These are phyloP conservation scores for Myotis yumanensis DNA, from an alignment of 2,113 vertebrate genomes.

Conservation along the genomic window DNA sequence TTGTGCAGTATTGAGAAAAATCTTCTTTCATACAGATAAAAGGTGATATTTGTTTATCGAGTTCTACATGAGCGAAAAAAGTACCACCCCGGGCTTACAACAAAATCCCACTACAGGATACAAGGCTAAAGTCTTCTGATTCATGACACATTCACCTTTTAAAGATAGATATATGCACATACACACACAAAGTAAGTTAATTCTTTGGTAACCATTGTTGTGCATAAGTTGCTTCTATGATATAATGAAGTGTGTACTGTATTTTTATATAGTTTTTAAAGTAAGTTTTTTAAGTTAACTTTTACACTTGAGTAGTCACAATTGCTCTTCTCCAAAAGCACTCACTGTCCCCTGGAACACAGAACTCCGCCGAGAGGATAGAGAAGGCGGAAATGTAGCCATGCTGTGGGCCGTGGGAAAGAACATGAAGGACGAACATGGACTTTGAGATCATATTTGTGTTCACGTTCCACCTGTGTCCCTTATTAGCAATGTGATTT, in stretches of 20 bases:
- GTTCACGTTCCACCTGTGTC: neutral
- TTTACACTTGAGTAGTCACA: neutral
- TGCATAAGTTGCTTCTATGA: neutral
- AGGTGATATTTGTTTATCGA: neutral
- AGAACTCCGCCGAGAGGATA: neutral
- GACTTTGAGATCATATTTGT: neutral
- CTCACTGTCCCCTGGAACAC: neutral
- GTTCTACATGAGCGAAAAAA: neutral
- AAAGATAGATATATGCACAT: neutral
- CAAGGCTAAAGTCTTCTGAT: neutral
- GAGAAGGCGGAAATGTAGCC: neutral
- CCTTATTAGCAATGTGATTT: neutral
- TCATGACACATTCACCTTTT: neutral
- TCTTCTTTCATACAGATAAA: neutral
- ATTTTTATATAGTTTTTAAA: neutral
- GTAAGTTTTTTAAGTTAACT: neutral
- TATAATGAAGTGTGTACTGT: neutral
- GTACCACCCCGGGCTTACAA: neutral
- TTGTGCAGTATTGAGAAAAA: neutral
- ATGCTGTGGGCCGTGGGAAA: neutral
- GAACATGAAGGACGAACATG: neutral
- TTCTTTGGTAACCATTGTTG: neutral
- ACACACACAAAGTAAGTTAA: neutral
- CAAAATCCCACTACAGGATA: neutral
- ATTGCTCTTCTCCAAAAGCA: neutral